Percentiles rank a stretch among this genome's conserved stretches.
These are phyloP conservation scores for Euzetes globulus DNA, from an alignment of 2,888 invertebrate species.

Conservation along the genomic window DNA sequence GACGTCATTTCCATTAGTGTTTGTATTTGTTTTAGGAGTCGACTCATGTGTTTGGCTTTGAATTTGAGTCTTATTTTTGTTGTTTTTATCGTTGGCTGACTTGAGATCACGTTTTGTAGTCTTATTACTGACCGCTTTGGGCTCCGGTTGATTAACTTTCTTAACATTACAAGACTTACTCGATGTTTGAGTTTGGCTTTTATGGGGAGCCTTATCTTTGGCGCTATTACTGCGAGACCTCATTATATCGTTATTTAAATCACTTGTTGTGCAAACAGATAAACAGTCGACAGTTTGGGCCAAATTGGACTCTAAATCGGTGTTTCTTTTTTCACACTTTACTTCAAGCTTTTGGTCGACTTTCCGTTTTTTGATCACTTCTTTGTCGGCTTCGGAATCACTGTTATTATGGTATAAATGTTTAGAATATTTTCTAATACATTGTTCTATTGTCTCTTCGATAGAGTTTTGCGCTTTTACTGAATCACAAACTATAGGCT, in stretches of 20 bases:
- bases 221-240: neutral
- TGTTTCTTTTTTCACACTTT: neutral
- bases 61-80: neutral
- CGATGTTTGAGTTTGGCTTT: neutral
- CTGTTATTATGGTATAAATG: neutral
- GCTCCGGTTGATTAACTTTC: neutral
- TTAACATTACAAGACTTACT: neutral
- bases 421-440: slow-evolving; percentile 38
- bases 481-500: slow-evolving; percentile 8
- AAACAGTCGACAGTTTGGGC: neutral
- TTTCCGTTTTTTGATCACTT: neutral
- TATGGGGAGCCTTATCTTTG: neutral
- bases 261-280: slow-evolving; percentile 8
- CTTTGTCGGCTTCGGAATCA: neutral
- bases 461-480: slow-evolving; percentile 36
- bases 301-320: neutral
- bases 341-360: neutral
- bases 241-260: neutral
- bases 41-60: neutral
- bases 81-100: neutral
- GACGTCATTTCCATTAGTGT: neutral
- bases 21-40: neutral
- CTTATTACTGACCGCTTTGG: neutral
- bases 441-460: slow-evolving; percentile 41
- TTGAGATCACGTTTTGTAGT: neutral